Evolutionary conservation across 2,113 vertebrate species (phyloP).

Genomic region (Oophaga pumilio): DNA sequence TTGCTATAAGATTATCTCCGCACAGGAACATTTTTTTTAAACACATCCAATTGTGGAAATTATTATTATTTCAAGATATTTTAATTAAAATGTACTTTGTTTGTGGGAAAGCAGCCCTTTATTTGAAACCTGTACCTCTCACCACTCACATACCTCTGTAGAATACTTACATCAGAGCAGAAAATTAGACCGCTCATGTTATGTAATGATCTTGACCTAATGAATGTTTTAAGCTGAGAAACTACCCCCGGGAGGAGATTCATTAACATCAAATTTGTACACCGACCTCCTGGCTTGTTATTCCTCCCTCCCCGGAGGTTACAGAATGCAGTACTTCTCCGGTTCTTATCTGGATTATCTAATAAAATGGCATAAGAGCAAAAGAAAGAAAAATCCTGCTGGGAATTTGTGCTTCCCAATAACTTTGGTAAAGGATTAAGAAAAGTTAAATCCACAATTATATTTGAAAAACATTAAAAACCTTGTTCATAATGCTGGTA

Average conservation of each 20-base stretch:
- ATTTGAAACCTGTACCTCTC: neutral
- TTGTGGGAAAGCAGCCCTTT: neutral
- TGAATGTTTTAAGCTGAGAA: slow-evolving; percentile 27
- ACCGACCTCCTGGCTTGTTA: slow-evolving; percentile 28
- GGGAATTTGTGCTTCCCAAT: slow-evolving; percentile 35
- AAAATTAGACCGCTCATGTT: neutral
- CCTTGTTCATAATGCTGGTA: neutral
- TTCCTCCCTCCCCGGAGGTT: slow-evolving; percentile 35
- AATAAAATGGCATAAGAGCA: slow-evolving; percentile 14
- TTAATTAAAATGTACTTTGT: no score
- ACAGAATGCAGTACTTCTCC: slow-evolving; percentile 17
- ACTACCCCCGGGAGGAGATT: slow-evolving; percentile 32
- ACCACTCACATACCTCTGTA: neutral
- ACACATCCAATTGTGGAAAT: no score
- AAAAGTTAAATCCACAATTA: slow-evolving; percentile 19
- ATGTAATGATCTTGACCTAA: slow-evolving; percentile 31
- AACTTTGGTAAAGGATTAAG: neutral
- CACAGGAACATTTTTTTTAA: no score
- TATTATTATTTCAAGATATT: no score
- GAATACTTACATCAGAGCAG: neutral
- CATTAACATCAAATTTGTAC: slow-evolving; percentile 16
- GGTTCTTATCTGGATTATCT: slow-evolving; percentile 48
- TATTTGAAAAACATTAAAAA: slow-evolving; percentile 33
- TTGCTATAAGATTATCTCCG: no score
- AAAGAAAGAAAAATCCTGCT: neutral